phyloP scores from a whole-genome alignment of 2,113 vertebrate genomes.

The Ornithorhynchus anatinus region DNA sequence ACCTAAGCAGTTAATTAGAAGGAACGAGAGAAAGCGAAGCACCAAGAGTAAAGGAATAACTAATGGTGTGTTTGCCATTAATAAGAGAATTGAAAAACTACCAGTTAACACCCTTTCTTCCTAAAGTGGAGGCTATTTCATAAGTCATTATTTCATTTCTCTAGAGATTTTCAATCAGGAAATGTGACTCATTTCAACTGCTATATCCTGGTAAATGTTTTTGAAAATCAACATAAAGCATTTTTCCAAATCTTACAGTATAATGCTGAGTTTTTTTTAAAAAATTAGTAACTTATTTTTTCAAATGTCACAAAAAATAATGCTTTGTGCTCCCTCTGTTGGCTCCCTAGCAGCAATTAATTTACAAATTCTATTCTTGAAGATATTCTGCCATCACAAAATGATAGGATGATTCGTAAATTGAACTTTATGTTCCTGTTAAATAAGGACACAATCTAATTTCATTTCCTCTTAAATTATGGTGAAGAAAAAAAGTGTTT shows the following conservation, averaged over 20 bases:
- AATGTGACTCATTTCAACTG: neutral
- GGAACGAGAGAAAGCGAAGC: neutral
- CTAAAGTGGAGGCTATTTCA: neutral
- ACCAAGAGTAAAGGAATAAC: neutral
- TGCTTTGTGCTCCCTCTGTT: conserved; percentile 67
- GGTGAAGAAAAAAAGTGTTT: conserved; percentile 53
- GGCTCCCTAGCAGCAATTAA: conserved; percentile 50
- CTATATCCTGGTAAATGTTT: conserved; percentile 10
- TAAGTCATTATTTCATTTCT: conserved; percentile 4
- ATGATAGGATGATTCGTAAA: conserved; percentile 31
- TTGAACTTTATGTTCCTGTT: conserved; percentile 52
- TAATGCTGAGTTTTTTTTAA: conserved; percentile 2
- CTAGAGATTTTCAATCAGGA: conserved; percentile 17
- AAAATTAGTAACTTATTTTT: conserved; percentile 6
- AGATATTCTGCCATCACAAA: conserved; percentile 39
- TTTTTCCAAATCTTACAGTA: conserved; percentile 1
- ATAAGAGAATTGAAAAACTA: neutral
- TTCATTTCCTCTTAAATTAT: conserved; percentile 52
- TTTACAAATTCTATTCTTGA: conserved; percentile 43
- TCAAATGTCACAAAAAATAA: conserved; percentile 25
- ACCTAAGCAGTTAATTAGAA: neutral
- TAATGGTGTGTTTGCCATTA: neutral
- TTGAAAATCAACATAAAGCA: conserved; percentile 25
- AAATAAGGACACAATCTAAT: conserved; percentile 57
- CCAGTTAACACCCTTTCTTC: neutral